Percentiles rank a stretch among this genome's conserved stretches.
phyloP scores from a whole-genome alignment of 2,888 invertebrate species.

The Lasioglossum morio region DNA sequence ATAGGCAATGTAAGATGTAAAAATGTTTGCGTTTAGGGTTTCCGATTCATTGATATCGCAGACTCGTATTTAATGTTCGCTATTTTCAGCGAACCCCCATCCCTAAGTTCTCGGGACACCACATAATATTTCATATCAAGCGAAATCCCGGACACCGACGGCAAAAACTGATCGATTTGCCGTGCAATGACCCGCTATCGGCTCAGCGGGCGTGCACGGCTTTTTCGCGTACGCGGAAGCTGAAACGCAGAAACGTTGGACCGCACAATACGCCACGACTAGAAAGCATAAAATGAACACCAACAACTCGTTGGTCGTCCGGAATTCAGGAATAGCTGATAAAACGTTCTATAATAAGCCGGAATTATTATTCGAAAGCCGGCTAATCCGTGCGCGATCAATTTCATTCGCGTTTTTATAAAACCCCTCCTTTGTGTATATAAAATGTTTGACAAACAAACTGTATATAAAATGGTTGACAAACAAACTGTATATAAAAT shows the following conservation, averaged over 20 bases:
- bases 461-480: no score
- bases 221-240: neutral
- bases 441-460: neutral
- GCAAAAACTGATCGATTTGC: neutral
- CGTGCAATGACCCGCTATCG: conserved; percentile 2
- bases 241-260: neutral
- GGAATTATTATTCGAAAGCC: neutral
- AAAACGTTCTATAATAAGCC: neutral
- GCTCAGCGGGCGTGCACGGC: neutral
- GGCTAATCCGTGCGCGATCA: neutral
- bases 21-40: no score
- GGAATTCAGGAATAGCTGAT: neutral
- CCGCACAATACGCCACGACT: neutral
- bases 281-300: conserved; percentile 1
- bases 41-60: no score
- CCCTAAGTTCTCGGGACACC: neutral
- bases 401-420: neutral
- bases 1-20: no score
- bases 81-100: neutral
- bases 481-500: no score
- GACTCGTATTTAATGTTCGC: no score
- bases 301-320: neutral
- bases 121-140: neutral
- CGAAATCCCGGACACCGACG: neutral
- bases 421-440: neutral